A percentile compares a stretch with the other conserved stretches of the same genome.
These are phyloP conservation scores for Gnathonemus longibarbis DNA, from an alignment of 2,113 vertebrate genomes.

Conservation along the genomic window DNA sequence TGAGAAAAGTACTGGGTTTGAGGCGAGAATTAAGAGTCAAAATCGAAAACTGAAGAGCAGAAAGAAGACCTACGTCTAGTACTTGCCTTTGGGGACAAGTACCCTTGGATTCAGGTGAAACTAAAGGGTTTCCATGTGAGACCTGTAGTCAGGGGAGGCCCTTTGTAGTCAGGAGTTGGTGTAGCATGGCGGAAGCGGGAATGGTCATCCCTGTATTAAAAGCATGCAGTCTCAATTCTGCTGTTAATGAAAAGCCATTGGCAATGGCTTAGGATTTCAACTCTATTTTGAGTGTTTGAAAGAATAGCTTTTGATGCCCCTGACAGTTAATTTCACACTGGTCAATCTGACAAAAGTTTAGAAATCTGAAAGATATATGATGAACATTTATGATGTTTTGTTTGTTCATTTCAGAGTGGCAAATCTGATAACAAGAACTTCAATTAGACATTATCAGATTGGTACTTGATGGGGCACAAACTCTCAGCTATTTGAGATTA, in stretches of 20 bases:
- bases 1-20: slow-evolving; percentile 6
- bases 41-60: slow-evolving; percentile 2
- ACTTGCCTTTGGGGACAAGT: neutral
- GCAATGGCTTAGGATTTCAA: neutral
- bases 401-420: neutral
- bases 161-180: neutral
- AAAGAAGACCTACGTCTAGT: neutral
- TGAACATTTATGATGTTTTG: neutral
- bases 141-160: neutral
- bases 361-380: neutral
- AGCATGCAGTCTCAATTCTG: neutral
- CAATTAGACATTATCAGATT: neutral
- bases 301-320: neutral
- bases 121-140: neutral
- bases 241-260: neutral
- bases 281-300: neutral
- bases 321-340: neutral
- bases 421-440: neutral
- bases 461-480: neutral
- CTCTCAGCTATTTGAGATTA: neutral
- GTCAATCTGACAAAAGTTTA: neutral
- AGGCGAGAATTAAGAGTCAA: neutral
- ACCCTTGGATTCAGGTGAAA: neutral
- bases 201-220: slow-evolving; percentile 5
- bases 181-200: neutral